Evolutionary conservation across 1,140 invertebrate species (phyloP).

Genomic region (Lasioglossum albipes): DNA sequence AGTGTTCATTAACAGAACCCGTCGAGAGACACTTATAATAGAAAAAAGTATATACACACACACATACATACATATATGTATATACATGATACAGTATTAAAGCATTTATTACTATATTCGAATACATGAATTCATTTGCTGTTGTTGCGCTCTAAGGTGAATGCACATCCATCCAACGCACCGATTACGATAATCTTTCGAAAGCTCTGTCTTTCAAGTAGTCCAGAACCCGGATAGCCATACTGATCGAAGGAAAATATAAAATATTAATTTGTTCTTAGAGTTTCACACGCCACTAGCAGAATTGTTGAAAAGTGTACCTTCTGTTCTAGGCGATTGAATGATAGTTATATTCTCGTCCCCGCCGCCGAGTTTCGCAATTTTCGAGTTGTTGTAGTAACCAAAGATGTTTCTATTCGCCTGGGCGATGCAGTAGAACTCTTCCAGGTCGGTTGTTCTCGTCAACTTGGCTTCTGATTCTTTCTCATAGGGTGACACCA

Average conservation of each 20-base stretch:
- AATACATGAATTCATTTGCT: constrained; percentile 22
- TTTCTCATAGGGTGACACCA: constrained; percentile 67
- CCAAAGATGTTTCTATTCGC: constrained; percentile 53
- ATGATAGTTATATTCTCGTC: constrained; percentile 64
- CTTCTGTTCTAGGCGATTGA: constrained; percentile 52
- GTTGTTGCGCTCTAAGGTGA: neutral
- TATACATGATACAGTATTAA: constrained; percentile 28
- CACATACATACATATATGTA: neutral
- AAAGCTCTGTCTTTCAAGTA: constrained; percentile 28
- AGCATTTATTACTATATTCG: constrained; percentile 32
- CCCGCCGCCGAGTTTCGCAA: constrained; percentile 59
- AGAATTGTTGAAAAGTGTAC: constrained; percentile 4
- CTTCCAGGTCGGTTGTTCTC: constrained; percentile 47
- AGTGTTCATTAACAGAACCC: neutral
- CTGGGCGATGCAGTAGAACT: constrained; percentile 44
- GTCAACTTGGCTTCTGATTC: constrained; percentile 55
- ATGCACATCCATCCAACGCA: neutral
- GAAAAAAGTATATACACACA: neutral
- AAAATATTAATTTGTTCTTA: neutral
- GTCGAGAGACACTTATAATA: constrained; percentile 21
- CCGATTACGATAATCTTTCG: neutral
- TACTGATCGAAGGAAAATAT: constrained; percentile 41
- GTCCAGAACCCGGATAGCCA: constrained; percentile 69
- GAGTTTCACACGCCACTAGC: neutral
- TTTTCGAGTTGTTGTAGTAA: constrained; percentile 55